These are phyloP conservation scores for Arnoldichthys spilopterus DNA, from an alignment of 2,797 vertebrate genomes.

Conservation along the genomic window DNA sequence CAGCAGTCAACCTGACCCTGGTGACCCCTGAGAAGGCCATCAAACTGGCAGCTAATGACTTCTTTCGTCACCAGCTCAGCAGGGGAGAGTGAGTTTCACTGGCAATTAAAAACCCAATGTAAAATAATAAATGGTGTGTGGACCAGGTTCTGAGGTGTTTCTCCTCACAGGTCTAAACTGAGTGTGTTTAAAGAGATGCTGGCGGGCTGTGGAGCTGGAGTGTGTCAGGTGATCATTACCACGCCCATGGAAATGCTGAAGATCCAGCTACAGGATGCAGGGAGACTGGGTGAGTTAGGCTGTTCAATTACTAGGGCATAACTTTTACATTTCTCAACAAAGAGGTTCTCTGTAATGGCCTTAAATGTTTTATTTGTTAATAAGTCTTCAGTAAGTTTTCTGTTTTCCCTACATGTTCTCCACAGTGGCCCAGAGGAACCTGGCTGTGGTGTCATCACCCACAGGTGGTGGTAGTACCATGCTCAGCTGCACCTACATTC, in stretches of 20 bases:
- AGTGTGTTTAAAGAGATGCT: slow-evolving; percentile 84
- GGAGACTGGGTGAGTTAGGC: slow-evolving; percentile 76
- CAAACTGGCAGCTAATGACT: slow-evolving; percentile 85
- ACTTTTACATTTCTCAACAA: no score
- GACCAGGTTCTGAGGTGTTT: not conserved
- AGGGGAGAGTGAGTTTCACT: slow-evolving; percentile 76
- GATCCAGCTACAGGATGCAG: slow-evolving; percentile 87
- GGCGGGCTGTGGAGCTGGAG: slow-evolving; percentile 84
- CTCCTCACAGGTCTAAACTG: slow-evolving; percentile 68
- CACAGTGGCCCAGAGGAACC: slow-evolving; percentile 77
- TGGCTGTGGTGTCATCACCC: slow-evolving; percentile 69
- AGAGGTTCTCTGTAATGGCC: no score
- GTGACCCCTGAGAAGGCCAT: slow-evolving; percentile 87
- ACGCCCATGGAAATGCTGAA: slow-evolving; percentile 90
- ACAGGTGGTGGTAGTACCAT: slow-evolving; percentile 75
- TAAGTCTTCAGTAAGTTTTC: no score
- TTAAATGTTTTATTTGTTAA: no score
- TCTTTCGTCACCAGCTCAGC: slow-evolving; percentile 80
- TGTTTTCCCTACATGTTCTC: slow-evolving; percentile 2
- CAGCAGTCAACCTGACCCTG: slow-evolving; percentile 83
- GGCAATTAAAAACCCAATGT: no score
- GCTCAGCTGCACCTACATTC: slow-evolving; percentile 73
- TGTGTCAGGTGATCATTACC: slow-evolving; percentile 84
- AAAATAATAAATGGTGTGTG: not conserved
- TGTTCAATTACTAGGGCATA: not conserved